Base-by-base conservation (phyloP, 2,888 invertebrate species). In the Priocnemis perturbator region DNA sequence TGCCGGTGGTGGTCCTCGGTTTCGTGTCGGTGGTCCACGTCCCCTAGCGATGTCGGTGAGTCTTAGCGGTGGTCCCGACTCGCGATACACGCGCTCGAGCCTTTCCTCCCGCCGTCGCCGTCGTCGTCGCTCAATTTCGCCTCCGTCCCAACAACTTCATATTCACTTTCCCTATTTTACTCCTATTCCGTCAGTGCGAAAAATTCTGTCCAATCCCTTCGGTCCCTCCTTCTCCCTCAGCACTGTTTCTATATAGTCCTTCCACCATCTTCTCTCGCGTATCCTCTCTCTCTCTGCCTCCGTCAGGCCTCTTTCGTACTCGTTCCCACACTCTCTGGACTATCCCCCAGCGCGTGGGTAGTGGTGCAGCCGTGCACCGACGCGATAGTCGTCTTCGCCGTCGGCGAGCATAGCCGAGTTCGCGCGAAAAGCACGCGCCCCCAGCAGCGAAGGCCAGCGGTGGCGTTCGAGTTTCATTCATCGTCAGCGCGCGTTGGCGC, bases 381-480 rank as follows among this genome's bases (percentile, higher is more conserved):
- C 15, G 4, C 47, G 70, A 62, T 11, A 11, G 14, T 9, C 37
- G 11, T 37, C 37, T 37, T 11, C 58, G 73, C 60, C 50, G 56
- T 21, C 59, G 44, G 59, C 69, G 64, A 30, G 59, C 59, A 69
- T 64, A 56, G 44, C 55, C 50, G 48, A 62, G 57, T 61, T 63
- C 44, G 52, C 52, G 52, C 52, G 61, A 61, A 23, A 21, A 66
- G 66, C 62, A 66, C 56, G 9, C 63, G 56, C 62, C 56, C 62
- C 47, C 52, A 20, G 47, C 37, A 55, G 37, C 37, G 37, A 37
- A 37, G 37, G 37, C 37, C 37, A 11, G 11, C 14, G 37, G 7
- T 37, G 37, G 37, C 55, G 55, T 19, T 17, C 55, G 62, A 55
- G 59, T 48, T 66, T 55, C 72, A 73, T 73, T 69, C 76, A 73